Percentiles rank a stretch among this genome's conserved stretches.
Evolutionary conservation across 1,140 invertebrate species (phyloP).

Genomic region (Lordiphosa stackelbergi): DNA sequence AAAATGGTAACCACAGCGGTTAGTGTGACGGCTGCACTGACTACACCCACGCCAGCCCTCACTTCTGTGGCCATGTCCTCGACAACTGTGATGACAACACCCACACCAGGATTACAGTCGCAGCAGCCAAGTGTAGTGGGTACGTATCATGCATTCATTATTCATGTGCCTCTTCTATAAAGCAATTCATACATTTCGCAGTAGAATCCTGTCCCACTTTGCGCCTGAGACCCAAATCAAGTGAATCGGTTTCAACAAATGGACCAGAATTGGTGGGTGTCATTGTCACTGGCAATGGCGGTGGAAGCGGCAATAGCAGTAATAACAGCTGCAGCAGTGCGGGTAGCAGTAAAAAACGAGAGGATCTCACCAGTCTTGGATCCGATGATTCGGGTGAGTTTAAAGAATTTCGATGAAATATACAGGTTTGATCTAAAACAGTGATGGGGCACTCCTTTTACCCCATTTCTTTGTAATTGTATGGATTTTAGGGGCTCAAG

Average conservation of each 20-base stretch:
- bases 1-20: slow-evolving; percentile 71
- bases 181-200: slow-evolving; percentile 7
- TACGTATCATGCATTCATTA: background rate
- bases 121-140: too few species aligned
- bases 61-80: slow-evolving; percentile 33
- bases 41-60: slow-evolving; percentile 41
- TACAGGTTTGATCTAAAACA: too few species aligned
- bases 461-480: too few species aligned
- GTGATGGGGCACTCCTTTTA: too few species aligned
- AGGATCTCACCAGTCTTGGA: slow-evolving; percentile 86
- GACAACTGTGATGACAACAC: slow-evolving; percentile 7
- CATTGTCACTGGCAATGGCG: slow-evolving; percentile 15
- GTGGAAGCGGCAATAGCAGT: slow-evolving; percentile 35
- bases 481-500: too few species aligned
- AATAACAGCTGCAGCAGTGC: slow-evolving; percentile 52
- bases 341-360: slow-evolving; percentile 78
- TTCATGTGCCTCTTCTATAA: background rate
- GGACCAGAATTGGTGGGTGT: slow-evolving; percentile 38
- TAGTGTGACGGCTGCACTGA: slow-evolving; percentile 65
- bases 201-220: slow-evolving; percentile 65
- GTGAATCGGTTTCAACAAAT: slow-evolving; percentile 39
- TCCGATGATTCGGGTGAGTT: slow-evolving; percentile 87
- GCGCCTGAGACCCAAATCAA: slow-evolving; percentile 63
- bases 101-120: slow-evolving; percentile 7
- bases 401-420: too few species aligned